Base-by-base conservation (phyloP, 2,113 vertebrate genomes). In the Aspidoscelis tigris region DNA sequence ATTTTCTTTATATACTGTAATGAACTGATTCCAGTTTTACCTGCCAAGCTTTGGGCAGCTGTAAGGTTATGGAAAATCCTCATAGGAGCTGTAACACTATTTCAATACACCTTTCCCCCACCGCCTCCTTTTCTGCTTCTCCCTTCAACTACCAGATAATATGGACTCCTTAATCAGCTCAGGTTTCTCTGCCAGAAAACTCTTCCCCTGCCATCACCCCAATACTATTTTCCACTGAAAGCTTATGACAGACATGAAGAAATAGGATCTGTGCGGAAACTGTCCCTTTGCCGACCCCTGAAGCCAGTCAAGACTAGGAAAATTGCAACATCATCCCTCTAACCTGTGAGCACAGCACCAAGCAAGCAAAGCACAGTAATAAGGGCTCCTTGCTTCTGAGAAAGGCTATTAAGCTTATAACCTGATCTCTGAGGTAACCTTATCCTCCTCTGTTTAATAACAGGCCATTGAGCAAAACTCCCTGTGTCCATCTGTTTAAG, bases 391-490 rank as follows among this genome's bases (percentile, higher is more conserved):
- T 0, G 3, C n/a, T 65, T 83, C 61, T n/a, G 66, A 78, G 0
- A 0, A 71, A 66, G 85, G 81, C 84, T 86, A 80, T 0, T 0
- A 81, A 79, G 55, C 84, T 88, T 77, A 89, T 78, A 83, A 85
- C 72, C 81, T 76, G 81, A 91, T 90, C 88, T 71, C 50, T 0
- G 0, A 58, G 43, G 89, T 88, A 92, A 93, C 20, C 2, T 80
- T 91, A 92, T 88, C 86, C 7, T 74, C 33, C 64, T 88, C 86
- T 90, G 61, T 85, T 91, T 86, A 86, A 90, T 88, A 84, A 85
- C 78, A 85, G 78, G 70, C 72, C 81, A 87, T 90, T 85, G 89
- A 91, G 84, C 77, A 91, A 90, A 92, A 80, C 85, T 87, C 84
- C 83, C 72, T 88, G 75, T 0, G 0, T 71, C 71, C 80, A 72